phyloP scores from a whole-genome alignment of 2,888 invertebrate genomes.

The Sarcophaga carnaria region DNA sequence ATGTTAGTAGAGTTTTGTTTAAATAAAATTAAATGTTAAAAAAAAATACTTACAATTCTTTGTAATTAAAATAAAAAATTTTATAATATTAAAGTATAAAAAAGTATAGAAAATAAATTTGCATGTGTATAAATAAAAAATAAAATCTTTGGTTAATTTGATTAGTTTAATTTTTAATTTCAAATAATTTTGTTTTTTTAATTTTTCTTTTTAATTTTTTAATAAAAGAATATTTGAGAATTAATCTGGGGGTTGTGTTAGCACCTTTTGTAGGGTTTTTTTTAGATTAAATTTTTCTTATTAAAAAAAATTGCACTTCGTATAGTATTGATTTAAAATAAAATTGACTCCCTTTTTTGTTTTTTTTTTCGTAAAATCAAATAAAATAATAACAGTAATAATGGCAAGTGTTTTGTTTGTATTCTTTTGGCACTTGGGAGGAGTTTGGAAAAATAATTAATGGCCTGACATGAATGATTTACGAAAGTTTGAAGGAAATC shows the following conservation, averaged over 20 bases:
- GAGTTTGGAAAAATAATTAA: background rate
- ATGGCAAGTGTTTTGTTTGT: constrained; percentile 44
- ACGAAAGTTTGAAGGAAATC: too few relatives aligned
- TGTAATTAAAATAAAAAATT: background rate
- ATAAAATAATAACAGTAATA: constrained; percentile 9
- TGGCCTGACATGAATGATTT: too few relatives aligned
- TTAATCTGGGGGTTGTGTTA: constrained; percentile 55
- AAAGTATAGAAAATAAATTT: constrained; percentile 39
- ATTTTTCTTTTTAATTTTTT: constrained; percentile 17
- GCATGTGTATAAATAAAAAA: constrained; percentile 28
- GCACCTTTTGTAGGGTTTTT: constrained; percentile 46
- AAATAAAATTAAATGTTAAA: background rate
- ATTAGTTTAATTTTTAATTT: constrained; percentile 70
- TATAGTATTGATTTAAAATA: background rate
- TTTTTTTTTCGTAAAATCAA: background rate
- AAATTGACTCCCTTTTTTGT: background rate
- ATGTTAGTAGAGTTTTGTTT: background rate
- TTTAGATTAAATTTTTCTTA: constrained; percentile 26
- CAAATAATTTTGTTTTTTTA: constrained; percentile 44
- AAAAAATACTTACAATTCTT: background rate
- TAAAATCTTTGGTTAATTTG: constrained; percentile 72
- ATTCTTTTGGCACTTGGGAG: constrained; percentile 29
- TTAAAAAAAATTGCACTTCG: constrained; percentile 60
- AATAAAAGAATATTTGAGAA: constrained; percentile 34
- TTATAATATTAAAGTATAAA: background rate